These are phyloP conservation scores for Promerops cafer DNA, from an alignment of 2,113 vertebrate species.

Conservation along the genomic window DNA sequence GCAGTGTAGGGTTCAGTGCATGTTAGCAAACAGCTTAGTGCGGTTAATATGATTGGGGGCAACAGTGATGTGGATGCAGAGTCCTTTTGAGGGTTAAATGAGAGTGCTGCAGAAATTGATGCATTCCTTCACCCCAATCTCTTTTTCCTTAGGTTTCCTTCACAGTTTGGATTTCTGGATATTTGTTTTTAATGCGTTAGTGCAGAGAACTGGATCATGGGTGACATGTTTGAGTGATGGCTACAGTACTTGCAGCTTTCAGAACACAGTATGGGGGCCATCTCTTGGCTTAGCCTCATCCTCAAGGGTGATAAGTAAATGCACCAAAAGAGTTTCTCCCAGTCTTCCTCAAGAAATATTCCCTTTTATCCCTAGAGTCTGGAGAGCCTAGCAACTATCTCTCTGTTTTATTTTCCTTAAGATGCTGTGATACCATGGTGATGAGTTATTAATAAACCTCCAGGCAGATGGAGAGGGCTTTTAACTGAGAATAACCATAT, in stretches of 20 bases:
- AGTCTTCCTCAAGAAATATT: not conserved
- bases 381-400: slow-evolving; percentile 47
- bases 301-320: not conserved
- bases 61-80: not conserved
- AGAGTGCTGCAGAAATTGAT: not conserved
- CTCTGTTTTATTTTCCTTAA: slow-evolving; percentile 56
- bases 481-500: slow-evolving; percentile 53
- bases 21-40: not conserved
- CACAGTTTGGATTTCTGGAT: not conserved
- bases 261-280: not conserved
- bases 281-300: not conserved
- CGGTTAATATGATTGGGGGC: not conserved
- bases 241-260: not conserved
- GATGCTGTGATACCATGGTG: slow-evolving; percentile 54
- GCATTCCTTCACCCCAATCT: not conserved
- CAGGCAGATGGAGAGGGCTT: slow-evolving; percentile 25
- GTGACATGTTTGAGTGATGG: not conserved
- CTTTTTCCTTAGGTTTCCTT: not conserved
- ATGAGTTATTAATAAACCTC: slow-evolving; percentile 60
- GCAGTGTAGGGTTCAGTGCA: not conserved
- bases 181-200: not conserved
- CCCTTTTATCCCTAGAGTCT: not conserved
- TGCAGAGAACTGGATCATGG: not conserved
- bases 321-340: not conserved
- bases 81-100: not conserved